Conservation (phyloP, 1,140 invertebrate genomes). For the Hormaphis cornu region DNA sequence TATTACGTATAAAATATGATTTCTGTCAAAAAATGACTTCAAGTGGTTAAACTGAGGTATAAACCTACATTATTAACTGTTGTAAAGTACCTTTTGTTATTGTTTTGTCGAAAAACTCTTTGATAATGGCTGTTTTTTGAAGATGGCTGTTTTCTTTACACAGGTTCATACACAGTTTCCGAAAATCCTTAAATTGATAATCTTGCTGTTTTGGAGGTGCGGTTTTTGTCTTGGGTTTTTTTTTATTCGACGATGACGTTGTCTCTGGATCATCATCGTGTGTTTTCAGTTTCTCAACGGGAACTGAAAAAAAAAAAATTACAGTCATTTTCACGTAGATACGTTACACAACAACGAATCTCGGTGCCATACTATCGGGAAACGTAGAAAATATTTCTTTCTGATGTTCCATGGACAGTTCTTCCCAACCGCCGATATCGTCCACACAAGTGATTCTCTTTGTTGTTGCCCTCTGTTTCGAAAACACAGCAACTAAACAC, state of each 20-base stretch:
- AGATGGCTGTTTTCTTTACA: constrained; percentile 67
- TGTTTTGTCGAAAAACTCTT: constrained; percentile 59
- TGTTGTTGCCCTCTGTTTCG: constrained; percentile 66
- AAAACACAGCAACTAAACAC: constrained; percentile 71
- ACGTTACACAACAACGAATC: too few relatives aligned
- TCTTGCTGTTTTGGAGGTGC: constrained; percentile 46
- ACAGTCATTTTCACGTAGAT: neutral
- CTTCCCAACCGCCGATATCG: constrained; percentile 59
- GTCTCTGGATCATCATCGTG: neutral
- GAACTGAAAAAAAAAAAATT: constrained; percentile 7
- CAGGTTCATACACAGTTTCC: constrained; percentile 64
- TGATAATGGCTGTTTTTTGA: constrained; percentile 68
- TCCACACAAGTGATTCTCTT: constrained; percentile 69
- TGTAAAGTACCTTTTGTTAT: constrained; percentile 46
- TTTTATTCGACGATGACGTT: neutral
- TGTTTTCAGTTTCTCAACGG: constrained; percentile 7
- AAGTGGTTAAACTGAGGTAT: too few relatives aligned
- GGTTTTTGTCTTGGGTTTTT: constrained; percentile 20
- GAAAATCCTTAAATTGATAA: constrained; percentile 68
- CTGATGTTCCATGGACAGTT: constrained; percentile 57
- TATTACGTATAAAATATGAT: too few relatives aligned
- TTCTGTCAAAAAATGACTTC: too few relatives aligned
- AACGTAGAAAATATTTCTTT: constrained; percentile 50
- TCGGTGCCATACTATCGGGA: constrained; percentile 34
- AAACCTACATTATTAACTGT: neutral